Evolutionary conservation across 1,140 invertebrate genomes (phyloP).

Genomic region (Nasonia longicornis): DNA sequence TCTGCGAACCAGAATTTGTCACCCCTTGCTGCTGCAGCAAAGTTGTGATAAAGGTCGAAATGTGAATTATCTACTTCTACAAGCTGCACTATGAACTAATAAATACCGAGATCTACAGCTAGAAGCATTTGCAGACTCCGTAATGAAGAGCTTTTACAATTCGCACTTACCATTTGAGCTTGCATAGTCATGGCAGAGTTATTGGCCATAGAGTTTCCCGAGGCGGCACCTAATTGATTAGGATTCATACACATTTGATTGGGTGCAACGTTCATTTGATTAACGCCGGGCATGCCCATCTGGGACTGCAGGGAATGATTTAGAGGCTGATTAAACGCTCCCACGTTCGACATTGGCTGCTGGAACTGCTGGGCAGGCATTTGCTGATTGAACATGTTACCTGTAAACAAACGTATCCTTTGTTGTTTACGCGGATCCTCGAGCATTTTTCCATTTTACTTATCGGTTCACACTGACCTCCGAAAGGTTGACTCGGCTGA

Average conservation of each 20-base stretch:
- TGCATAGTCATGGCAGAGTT: slow-evolving; percentile 59
- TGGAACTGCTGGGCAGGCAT: slow-evolving; percentile 57
- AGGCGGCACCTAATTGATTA: slow-evolving; percentile 55
- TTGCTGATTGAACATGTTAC: slow-evolving; percentile 61
- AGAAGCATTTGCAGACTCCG: slow-evolving; percentile 12
- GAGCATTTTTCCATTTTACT: background rate
- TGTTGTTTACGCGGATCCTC: background rate
- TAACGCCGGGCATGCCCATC: slow-evolving; percentile 54
- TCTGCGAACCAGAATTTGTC: slow-evolving; percentile 46
- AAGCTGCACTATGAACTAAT: background rate
- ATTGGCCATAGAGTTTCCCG: slow-evolving; percentile 58
- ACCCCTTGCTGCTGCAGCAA: slow-evolving; percentile 40
- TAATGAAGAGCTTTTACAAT: background rate
- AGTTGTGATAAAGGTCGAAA: background rate
- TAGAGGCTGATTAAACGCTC: slow-evolving; percentile 54
- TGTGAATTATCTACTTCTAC: slow-evolving; percentile 5
- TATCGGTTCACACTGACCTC: slow-evolving; percentile 40
- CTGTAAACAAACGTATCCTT: slow-evolving; percentile 49
- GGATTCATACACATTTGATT: slow-evolving; percentile 60
- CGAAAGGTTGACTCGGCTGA: slow-evolving; percentile 57
- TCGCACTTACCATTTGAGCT: slow-evolving; percentile 58
- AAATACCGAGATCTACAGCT: background rate
- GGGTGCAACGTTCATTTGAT: slow-evolving; percentile 55
- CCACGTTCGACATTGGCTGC: slow-evolving; percentile 56
- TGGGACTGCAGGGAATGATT: slow-evolving; percentile 54